Base-by-base conservation (phyloP, 2,113 vertebrate species). In the Ptilorrhoa leucosticta region DNA sequence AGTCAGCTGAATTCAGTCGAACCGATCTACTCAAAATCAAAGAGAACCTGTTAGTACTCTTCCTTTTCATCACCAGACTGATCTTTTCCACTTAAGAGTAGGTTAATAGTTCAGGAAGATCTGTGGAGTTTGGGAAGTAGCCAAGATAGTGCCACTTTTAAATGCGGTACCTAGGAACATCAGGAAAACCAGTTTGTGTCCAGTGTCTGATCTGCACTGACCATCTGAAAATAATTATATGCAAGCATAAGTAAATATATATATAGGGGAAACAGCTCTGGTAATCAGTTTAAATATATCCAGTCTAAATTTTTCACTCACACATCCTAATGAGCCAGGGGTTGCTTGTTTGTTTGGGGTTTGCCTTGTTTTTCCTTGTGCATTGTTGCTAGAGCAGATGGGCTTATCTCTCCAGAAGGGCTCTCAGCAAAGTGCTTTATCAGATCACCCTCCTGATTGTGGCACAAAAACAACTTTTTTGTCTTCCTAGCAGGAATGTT, bases 341-440 rank as follows among this genome's bases (percentile, higher is more conserved):
- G 20, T 39, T 92, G 68, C 2, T 95, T 96, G 83, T 90, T 95
- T 95, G 88, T 92, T 90, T 96, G 94, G 45, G 26, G 31, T 53
- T 90, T 83, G 64, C 0, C 80, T 92, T 94, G 76, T 19, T 95
- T 93, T 93, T 78, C 51, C 70, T 72, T 66, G 28, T 33, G 64
- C 75, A 90, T 97, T 95, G 95, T 97, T 95, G 47, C 47, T 37
- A 27, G 47, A 96, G 88, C 93, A 95, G 94, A 93, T 95, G 92
- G 94, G 61, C 68, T 94, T 96, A 88, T 94, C 90, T 96, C 91
- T 87, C 28, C 90, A 93, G 88, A 77, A 88, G 71, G 60, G 44
- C 83, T 93, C 92, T 92, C 42, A 87, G 95, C 51, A 87, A 95
- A 92, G 35, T 47, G 13, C 57, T 86, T 96, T 93, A 93, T 96